A percentile compares a stretch with the other conserved stretches of the same genome.
Evolutionary conservation across 2,888 invertebrate genomes (phyloP).

Genomic region (Perizoma flavofasciatum): DNA sequence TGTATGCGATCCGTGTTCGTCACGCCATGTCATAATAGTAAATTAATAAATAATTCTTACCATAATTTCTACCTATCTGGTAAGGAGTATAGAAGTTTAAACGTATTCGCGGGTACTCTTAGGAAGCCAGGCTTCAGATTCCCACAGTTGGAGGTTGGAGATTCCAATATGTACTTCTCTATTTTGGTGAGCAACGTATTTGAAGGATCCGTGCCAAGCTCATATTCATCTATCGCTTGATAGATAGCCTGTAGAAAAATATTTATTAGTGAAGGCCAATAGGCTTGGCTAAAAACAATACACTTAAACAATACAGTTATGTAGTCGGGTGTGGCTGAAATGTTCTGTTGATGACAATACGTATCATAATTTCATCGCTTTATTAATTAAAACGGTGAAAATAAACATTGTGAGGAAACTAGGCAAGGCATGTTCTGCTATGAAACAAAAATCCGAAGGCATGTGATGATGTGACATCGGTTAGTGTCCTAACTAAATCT

Average conservation of each 20-base stretch:
- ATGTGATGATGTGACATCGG: no score
- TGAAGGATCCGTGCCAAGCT: constrained; percentile 86
- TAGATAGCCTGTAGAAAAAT: constrained; percentile 64
- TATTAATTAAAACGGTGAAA: no score
- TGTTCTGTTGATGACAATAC: no score
- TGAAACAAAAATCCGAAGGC: no score
- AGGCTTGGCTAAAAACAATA: no score
- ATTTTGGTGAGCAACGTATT: constrained; percentile 84
- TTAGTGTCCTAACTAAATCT: no score
- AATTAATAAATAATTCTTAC: neutral
- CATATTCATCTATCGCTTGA: constrained; percentile 79
- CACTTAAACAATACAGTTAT: no score
- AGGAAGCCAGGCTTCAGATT: constrained; percentile 66
- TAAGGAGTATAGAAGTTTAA: constrained; percentile 46
- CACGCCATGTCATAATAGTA: neutral
- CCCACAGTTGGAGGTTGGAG: constrained; percentile 67
- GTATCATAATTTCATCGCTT: no score
- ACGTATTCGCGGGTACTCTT: constrained; percentile 57
- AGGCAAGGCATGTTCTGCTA: no score
- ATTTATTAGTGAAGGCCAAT: neutral
- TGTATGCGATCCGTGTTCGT: no score
- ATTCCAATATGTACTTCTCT: constrained; percentile 60
- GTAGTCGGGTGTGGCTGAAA: no score
- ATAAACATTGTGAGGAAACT: no score
- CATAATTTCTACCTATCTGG: constrained; percentile 21